Evolutionary conservation across 2,113 vertebrate species (phyloP).

Genomic region (Shinisaurus crocodilurus): DNA sequence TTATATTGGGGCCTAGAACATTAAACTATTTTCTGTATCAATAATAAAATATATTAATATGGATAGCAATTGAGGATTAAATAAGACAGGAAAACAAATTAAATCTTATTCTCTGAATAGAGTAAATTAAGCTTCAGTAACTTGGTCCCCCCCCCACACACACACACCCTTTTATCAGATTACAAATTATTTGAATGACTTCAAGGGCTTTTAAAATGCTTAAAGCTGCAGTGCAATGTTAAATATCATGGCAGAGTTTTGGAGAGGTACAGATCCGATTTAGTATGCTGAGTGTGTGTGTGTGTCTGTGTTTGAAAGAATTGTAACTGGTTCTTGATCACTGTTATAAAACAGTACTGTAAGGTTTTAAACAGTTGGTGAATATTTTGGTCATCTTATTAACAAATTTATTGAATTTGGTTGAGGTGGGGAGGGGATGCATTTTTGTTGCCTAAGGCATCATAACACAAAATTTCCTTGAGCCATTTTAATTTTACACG

Average conservation of each 20-base stretch:
- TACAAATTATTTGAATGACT: conserved; percentile 8
- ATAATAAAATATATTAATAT: not conserved
- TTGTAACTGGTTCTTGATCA: not conserved
- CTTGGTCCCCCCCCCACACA: no score
- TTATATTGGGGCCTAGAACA: not conserved
- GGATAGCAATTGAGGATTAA: conserved; percentile 37
- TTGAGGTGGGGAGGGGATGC: not conserved
- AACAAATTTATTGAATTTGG: not conserved
- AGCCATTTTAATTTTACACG: not conserved
- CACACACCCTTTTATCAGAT: not conserved
- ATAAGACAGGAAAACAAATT: conserved; percentile 4
- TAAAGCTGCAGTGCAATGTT: not conserved
- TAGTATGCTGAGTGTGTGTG: not conserved
- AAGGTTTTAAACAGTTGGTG: not conserved
- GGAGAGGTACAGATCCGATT: not conserved
- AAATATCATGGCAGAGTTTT: not conserved
- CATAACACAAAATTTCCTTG: not conserved
- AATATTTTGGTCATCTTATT: conserved; percentile 10
- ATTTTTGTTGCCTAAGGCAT: not conserved
- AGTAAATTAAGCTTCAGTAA: not conserved
- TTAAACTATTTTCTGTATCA: conserved; percentile 16
- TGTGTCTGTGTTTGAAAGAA: not conserved
- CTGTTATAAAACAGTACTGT: conserved; percentile 6
- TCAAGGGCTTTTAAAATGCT: not conserved
- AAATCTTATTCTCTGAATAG: not conserved